phyloP scores from a whole-genome alignment of 2,113 vertebrate genomes.

The Anoura caudifer region DNA sequence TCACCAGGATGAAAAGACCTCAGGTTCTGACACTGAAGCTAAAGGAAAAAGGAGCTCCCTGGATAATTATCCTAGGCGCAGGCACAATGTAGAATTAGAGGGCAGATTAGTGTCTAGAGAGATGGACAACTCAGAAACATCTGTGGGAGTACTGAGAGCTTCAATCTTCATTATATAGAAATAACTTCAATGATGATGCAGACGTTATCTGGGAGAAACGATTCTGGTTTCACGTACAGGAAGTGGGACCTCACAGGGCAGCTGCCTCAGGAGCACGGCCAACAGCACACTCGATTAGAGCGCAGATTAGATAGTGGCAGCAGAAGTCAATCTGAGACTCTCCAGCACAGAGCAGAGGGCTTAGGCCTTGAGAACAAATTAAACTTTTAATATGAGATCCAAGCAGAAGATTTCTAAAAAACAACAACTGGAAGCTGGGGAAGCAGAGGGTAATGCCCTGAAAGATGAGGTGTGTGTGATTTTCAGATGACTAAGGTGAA shows the following conservation, averaged over 20 bases:
- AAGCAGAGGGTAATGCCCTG: background rate
- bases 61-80: background rate
- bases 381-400: background rate
- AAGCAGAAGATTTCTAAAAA: background rate
- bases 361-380: background rate
- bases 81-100: background rate
- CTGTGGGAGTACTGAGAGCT: background rate
- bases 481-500: background rate
- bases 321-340: background rate
- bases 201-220: background rate
- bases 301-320: background rate
- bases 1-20: background rate
- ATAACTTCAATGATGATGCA: background rate
- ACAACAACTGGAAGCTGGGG: background rate
- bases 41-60: background rate
- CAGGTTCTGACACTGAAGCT: background rate
- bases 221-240: background rate
- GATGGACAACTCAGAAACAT: background rate
- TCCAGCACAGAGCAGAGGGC: background rate
- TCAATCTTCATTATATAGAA: background rate
- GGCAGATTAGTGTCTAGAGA: background rate
- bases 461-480: background rate
- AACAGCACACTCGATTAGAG: background rate
- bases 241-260: background rate
- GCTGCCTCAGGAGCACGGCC: background rate